Evolutionary conservation across 2,797 vertebrate species (phyloP).

Genomic region (Scarus forsteni): DNA sequence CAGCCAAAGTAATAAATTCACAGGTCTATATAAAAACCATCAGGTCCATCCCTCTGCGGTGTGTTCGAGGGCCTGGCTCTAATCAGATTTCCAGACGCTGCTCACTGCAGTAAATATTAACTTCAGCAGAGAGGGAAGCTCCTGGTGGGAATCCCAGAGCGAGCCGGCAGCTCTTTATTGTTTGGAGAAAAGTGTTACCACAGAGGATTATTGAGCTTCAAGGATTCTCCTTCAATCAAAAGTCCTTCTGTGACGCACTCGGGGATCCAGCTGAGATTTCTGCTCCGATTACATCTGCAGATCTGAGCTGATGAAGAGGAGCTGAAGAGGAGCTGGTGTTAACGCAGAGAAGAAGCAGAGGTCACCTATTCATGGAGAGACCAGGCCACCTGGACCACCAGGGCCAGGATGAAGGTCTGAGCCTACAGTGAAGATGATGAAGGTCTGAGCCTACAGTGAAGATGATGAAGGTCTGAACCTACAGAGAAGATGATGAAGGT

Average conservation of each 20-base stretch:
- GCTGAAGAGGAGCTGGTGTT: background rate
- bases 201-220: constrained; percentile 27
- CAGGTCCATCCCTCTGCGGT: background rate
- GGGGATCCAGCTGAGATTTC: constrained; percentile 13
- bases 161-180: constrained; percentile 27
- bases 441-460: too few relatives aligned
- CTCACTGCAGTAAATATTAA: constrained; percentile 36
- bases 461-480: too few relatives aligned
- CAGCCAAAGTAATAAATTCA: constrained; percentile 16
- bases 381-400: too few relatives aligned
- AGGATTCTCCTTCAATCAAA: constrained; percentile 28
- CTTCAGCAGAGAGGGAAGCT: constrained; percentile 10
- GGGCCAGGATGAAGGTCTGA: too few relatives aligned
- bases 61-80: constrained; percentile 3
- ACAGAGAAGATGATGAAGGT: too few relatives aligned
- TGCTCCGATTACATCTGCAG: constrained; percentile 15
- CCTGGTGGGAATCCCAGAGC: constrained; percentile 20
- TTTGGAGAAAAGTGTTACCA: constrained; percentile 26
- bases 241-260: constrained; percentile 9
- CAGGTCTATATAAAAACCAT: constrained; percentile 5
- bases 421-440: too few relatives aligned
- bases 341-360: background rate
- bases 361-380: too few relatives aligned
- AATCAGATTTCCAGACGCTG: constrained; percentile 27
- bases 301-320: background rate